These are phyloP conservation scores for Caenorhabditis angaria DNA, from an alignment of 2,888 invertebrate species.

Conservation along the genomic window DNA sequence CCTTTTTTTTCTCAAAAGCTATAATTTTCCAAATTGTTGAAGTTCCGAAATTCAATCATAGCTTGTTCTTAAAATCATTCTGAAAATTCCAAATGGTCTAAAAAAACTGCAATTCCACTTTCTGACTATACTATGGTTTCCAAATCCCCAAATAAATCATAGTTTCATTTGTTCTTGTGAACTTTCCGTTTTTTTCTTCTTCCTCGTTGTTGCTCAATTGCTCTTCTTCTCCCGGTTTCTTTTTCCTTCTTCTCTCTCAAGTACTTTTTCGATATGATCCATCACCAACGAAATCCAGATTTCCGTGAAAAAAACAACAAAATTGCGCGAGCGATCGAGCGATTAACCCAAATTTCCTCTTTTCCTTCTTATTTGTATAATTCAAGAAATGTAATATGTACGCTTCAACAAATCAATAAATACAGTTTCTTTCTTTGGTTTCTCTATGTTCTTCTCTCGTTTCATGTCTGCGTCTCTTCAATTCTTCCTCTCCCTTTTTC, in stretches of 20 bases:
- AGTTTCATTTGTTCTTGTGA: not conserved
- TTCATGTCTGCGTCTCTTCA: constrained; percentile 5
- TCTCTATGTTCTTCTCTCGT: constrained; percentile 6
- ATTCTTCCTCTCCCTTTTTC: constrained; percentile 7
- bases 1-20: too few species aligned
- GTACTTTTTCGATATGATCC: not conserved
- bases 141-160: too few species aligned
- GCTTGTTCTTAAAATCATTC: too few species aligned
- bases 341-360: constrained; percentile 4
- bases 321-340: constrained; percentile 1
- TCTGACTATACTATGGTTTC: too few species aligned
- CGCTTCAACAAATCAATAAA: constrained; percentile 1
- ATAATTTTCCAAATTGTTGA: too few species aligned
- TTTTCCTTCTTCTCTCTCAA: not conserved
- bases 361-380: not conserved
- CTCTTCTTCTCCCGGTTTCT: not conserved
- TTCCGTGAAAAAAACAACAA: not conserved
- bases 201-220: constrained; percentile 1
- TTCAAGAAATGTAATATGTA: not conserved
- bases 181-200: not conserved
- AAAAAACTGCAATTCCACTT: too few species aligned
- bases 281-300: not conserved
- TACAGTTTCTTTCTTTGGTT: constrained; percentile 5
- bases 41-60: too few species aligned
- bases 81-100: too few species aligned